Evolutionary conservation across 64 coral and sea anemone species (phyloP).

Genomic region (Dendronephthya gigantea): DNA sequence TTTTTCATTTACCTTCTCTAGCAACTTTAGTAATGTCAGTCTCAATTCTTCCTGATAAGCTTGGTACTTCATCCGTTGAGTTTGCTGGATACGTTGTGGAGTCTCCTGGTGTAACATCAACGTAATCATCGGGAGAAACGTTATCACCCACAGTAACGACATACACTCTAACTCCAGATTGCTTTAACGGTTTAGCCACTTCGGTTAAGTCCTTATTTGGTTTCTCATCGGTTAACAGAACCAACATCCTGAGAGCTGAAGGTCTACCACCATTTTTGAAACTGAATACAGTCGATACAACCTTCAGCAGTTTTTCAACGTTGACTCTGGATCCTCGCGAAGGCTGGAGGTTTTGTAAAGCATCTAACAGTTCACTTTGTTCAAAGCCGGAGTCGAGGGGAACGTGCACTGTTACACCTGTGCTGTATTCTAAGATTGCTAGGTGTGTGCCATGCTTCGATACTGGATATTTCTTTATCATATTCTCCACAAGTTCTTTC

Average conservation of each 20-base stretch:
- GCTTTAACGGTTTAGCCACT: background rate
- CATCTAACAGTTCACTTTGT: background rate
- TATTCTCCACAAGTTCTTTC: conserved; percentile 22
- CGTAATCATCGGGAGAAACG: conserved; percentile 13
- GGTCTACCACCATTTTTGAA: conserved; percentile 19
- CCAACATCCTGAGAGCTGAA: conserved; percentile 3
- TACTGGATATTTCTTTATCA: conserved; percentile 14
- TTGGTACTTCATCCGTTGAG: background rate
- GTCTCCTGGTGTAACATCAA: background rate
- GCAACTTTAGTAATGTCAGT: background rate
- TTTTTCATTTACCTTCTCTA: background rate
- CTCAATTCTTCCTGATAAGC: background rate
- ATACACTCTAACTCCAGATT: conserved; percentile 9
- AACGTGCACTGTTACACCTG: background rate
- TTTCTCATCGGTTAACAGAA: conserved; percentile 39
- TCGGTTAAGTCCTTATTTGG: background rate
- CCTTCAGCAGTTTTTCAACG: background rate
- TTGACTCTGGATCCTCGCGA: background rate
- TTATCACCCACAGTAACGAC: conserved; percentile 27
- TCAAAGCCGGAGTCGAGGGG: background rate
- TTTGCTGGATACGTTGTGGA: background rate
- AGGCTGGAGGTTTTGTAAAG: background rate
- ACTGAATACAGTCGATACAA: background rate
- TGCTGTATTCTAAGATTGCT: background rate
- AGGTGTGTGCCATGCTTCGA: background rate